Evolutionary conservation across 1,140 invertebrate species (phyloP), one percentile per base, ranked within the genome.

Genomic region (Cheumatopsyche charites): DNA sequence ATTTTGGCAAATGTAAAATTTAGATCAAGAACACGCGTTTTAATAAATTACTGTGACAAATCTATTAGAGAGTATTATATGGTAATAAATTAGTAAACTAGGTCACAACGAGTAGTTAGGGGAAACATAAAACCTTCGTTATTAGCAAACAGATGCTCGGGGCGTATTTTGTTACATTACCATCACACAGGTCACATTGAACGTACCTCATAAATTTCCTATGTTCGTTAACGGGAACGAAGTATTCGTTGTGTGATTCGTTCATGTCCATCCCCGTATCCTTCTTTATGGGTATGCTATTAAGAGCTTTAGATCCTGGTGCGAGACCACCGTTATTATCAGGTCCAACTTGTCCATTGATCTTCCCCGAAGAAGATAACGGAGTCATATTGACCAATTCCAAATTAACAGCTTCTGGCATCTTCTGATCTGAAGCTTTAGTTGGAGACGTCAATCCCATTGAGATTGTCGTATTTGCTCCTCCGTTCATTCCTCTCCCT

Each of bases 211-310:
- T 92, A 79, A 89, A 93, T 84, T 93, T 93, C 79, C 89, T 87
- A 81, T 92, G 91, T 77, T 93, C 90, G 79, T 93, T 93, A 45
- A 93, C 91, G 41, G 92, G 91, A 65, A 93, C 91, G 80, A 93
- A 93, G 80, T 93, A 93, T 76, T 93, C 91, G 73, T 93, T 91
- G 79, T 92, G 92, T 17, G 90, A 88, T 80, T 91, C 90, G 66
- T 86, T 84, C 78, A 90, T 88, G 63, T 92, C 90, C 15, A 90
- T 87, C 77, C 91, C 89, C 19, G 89, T 88, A 73, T 91, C 90
- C 72, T 88, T 88, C 78, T 91, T 91, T 63, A 87, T 79, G 1
- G 82, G 82, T 47, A 84, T 82, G 17, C 72, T 77, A 55, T 70
- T 79, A 4, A 79, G 71, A 4, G 80, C 81, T 45, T 80, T 82